These are phyloP conservation scores for Meles meles DNA, from an alignment of 2,113 vertebrate genomes.

Conservation along the genomic window DNA sequence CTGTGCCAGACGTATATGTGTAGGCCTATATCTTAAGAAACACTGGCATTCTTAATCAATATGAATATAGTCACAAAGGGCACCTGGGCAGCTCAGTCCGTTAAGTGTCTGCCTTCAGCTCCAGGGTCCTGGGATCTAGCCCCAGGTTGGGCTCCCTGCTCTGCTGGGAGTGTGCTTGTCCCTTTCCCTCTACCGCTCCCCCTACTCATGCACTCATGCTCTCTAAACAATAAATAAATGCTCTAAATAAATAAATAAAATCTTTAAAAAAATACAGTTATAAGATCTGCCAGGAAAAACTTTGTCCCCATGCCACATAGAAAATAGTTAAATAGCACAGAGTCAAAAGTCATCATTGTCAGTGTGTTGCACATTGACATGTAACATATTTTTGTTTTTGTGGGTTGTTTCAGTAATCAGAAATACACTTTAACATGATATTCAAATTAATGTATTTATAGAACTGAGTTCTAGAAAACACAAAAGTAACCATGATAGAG, in stretches of 20 bases:
- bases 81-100: neutral
- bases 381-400: neutral
- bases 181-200: neutral
- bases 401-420: neutral
- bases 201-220: neutral
- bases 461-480: neutral
- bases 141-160: neutral
- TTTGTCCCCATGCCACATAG: neutral
- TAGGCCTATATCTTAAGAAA: neutral
- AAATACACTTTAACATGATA: neutral
- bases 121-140: neutral
- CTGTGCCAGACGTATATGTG: neutral
- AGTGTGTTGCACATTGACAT: neutral
- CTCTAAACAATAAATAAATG: neutral
- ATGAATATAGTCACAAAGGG: neutral
- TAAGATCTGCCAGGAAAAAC: neutral
- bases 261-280: neutral
- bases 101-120: neutral
- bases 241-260: neutral
- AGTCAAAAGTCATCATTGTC: neutral
- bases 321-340: neutral
- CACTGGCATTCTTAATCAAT: neutral
- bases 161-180: neutral
- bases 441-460: neutral
- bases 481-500: neutral